Evolutionary conservation across 2,888 invertebrate species (phyloP), one percentile per base, ranked within the genome.

Genomic region (Piscicola geometra): DNA sequence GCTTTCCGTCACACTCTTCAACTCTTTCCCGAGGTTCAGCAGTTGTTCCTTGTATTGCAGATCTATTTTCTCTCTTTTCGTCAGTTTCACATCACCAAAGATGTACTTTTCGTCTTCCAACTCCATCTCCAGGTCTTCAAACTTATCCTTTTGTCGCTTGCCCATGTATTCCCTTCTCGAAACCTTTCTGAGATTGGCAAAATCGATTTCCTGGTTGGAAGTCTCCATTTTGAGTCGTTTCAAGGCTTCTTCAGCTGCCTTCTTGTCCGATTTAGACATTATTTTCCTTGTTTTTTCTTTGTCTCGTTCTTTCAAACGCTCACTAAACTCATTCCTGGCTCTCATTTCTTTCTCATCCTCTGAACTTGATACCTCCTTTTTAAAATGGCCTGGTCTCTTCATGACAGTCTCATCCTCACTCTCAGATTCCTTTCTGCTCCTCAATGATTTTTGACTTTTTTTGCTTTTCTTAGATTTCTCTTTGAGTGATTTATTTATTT

Each of bases 81-180:
- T 94, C 80, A 99, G 88, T 71, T 91, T 89, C 83, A 91, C 90
- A 79, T 93, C 93, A 75, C 92, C 91, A 86, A 97, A 99, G 0
- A 97, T 88, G 84, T 93, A 94, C 86, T 97, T 95, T 87, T 99
- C 99, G 86, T 99, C 99, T 69, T 90, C 87, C 77, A 99, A 93
- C 83, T 96, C 95, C 5, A 91, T 93, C 86, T 97, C 97, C 72
- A 99, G 87, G 85, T 99, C 97, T 15, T 92, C 90, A 50, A 98
- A 90, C 87, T 99, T 99, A 83, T 99, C 98, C 76, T 92, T 93
- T 86, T 96, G 95, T 68, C 99, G 89, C 85, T 98, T 99, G 83
- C 93, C 92, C 81, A 99, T 88, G 85, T 99, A 99, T 82, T 93
- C 92, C 69, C 96, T 88, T 35, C 99, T 89, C 0, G 98, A 97